Percentiles rank a stretch among this genome's conserved stretches.
Evolutionary conservation across 2,888 invertebrate genomes (phyloP).

Genomic region (Bimastos eiseni): DNA sequence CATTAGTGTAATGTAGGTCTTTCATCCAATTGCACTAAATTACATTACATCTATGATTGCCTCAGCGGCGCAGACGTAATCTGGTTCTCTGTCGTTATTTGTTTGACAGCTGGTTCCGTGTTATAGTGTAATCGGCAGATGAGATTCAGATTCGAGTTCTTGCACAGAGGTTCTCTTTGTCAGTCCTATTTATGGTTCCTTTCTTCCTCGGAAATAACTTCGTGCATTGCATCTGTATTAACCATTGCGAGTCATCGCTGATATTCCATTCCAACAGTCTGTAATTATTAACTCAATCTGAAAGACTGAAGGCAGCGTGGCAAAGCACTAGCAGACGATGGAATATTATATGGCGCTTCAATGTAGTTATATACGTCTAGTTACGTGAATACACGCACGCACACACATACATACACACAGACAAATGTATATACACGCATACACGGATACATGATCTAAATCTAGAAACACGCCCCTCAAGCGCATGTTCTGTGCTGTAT

Average conservation of each 20-base stretch:
- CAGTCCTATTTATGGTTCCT: not conserved
- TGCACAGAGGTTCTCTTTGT: not conserved
- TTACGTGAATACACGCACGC: not conserved
- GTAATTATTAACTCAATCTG: not conserved
- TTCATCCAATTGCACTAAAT: not conserved
- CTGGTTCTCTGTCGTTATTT: not conserved
- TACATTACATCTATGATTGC: not conserved
- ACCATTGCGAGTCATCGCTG: no score
- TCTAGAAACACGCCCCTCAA: no score
- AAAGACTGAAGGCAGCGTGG: not conserved
- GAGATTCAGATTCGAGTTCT: not conserved
- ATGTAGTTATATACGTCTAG: not conserved
- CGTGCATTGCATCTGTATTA: not conserved
- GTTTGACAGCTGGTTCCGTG: not conserved
- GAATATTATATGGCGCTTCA: not conserved
- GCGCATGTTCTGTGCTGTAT: no score
- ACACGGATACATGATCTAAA: no score
- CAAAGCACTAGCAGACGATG: not conserved
- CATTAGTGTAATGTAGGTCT: not conserved
- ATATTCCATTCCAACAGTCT: not conserved
- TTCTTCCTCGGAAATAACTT: not conserved
- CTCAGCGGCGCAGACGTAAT: not conserved
- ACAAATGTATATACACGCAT: no score
- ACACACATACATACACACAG: not conserved
- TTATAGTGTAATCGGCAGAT: not conserved